Conservation (phyloP, 2,888 invertebrate genomes). For the Tricholauxania praeusta region DNA sequence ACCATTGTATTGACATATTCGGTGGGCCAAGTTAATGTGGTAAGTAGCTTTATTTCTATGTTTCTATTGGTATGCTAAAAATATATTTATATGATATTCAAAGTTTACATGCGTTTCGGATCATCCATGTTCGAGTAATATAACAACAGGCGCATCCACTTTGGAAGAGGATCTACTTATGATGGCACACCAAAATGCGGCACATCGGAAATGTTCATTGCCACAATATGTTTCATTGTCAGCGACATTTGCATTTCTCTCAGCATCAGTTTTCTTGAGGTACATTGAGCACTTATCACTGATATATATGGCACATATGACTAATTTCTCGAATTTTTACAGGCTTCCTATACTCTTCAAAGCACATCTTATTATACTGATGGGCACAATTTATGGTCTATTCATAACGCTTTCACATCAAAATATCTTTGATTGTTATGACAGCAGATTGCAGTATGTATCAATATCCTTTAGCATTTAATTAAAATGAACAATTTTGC, state of each 20-base stretch:
- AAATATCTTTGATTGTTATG: slow-evolving; percentile 85
- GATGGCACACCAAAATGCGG: slow-evolving; percentile 63
- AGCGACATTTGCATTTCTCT: slow-evolving; percentile 85
- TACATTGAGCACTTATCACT: slow-evolving; percentile 42
- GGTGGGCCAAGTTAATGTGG: slow-evolving; percentile 93
- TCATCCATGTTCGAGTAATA: slow-evolving; percentile 64
- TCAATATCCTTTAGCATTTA: slow-evolving; percentile 17
- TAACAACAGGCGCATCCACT: slow-evolving; percentile 49
- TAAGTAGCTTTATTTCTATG: slow-evolving; percentile 70
- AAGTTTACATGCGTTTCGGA: slow-evolving; percentile 76
- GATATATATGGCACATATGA: neutral
- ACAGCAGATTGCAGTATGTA: slow-evolving; percentile 80
- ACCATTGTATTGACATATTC: slow-evolving; percentile 89
- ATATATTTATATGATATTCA: neutral
- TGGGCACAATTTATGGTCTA: slow-evolving; percentile 83
- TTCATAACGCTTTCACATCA: slow-evolving; percentile 86
- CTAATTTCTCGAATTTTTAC: slow-evolving; percentile 17
- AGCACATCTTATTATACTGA: slow-evolving; percentile 79
- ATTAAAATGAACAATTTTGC: neutral
- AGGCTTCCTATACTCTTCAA: slow-evolving; percentile 86
- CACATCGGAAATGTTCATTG: slow-evolving; percentile 84
- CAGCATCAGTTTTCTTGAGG: slow-evolving; percentile 86
- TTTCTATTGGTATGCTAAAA: neutral
- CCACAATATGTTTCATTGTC: slow-evolving; percentile 90
- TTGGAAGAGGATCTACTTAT: slow-evolving; percentile 55